A percentile compares a stretch with the other conserved stretches of the same genome.
phyloP scores from a whole-genome alignment of 1,140 invertebrate species.

The Zaprionus nigranus region DNA sequence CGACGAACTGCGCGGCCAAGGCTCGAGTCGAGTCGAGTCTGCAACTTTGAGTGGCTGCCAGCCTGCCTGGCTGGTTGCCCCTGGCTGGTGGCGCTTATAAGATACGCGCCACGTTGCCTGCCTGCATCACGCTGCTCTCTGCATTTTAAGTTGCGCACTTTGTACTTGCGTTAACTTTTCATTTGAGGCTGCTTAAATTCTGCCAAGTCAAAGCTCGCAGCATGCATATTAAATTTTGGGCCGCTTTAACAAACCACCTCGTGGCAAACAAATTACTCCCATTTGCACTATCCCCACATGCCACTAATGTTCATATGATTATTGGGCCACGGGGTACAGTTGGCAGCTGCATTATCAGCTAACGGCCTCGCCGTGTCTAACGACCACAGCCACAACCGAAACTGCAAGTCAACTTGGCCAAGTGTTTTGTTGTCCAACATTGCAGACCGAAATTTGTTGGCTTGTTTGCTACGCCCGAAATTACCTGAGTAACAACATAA shows the following conservation, averaged over 20 bases:
- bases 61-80: background rate
- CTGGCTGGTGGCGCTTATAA: background rate
- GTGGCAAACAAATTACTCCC: background rate
- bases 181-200: constrained; percentile 59
- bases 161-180: constrained; percentile 28
- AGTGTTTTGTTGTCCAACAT: constrained; percentile 9
- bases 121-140: constrained; percentile 37
- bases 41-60: constrained; percentile 58
- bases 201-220: constrained; percentile 30
- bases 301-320: constrained; percentile 28
- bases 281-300: background rate
- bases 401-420: constrained; percentile 9
- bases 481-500: background rate
- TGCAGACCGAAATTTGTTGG: background rate
- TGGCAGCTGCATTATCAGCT: constrained; percentile 25
- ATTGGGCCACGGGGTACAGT: constrained; percentile 22
- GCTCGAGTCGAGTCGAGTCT: constrained; percentile 4
- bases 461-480: background rate
- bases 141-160: constrained; percentile 58
- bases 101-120: background rate
- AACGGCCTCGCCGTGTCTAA: background rate
- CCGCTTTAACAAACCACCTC: background rate
- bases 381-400: constrained; percentile 5
- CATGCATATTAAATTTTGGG: constrained; percentile 58
- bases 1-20: constrained; percentile 28